Conservation (phyloP, 2,888 invertebrate genomes). For the Clitarchus hookeri region DNA sequence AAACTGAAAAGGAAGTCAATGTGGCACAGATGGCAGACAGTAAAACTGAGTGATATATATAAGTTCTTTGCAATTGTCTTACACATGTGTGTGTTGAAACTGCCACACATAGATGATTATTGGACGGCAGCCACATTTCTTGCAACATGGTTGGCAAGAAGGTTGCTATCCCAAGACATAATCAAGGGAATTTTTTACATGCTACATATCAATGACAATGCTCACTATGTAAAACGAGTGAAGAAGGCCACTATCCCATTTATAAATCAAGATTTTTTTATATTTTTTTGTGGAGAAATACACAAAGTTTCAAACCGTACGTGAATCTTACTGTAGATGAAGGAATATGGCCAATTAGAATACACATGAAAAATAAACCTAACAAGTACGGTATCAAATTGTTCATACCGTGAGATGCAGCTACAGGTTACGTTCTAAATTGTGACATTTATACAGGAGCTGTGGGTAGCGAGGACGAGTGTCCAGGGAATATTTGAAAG, state of each 20-base stretch:
- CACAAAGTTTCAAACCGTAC: not conserved
- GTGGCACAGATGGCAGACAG: constrained; percentile 6
- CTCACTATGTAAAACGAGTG: not conserved
- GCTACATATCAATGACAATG: not conserved
- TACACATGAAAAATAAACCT: constrained; percentile 11
- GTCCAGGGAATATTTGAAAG: constrained; percentile 16
- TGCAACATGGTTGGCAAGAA: not conserved
- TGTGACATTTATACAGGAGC: constrained; percentile 5
- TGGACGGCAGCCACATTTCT: not conserved
- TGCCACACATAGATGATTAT: constrained; percentile 11
- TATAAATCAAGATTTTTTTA: not conserved
- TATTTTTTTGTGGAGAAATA: not conserved
- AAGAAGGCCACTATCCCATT: not conserved
- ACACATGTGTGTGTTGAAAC: constrained; percentile 2
- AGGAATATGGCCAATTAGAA: not conserved
- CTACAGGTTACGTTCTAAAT: constrained; percentile 10
- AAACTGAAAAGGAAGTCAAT: constrained; percentile 17
- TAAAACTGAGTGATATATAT: constrained; percentile 16
- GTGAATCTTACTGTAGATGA: not conserved
- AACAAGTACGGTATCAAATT: not conserved
- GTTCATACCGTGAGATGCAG: not conserved
- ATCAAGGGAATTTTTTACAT: constrained; percentile 1
- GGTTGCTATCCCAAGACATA: not conserved
- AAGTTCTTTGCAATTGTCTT: constrained; percentile 1
- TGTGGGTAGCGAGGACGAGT: not conserved